These are phyloP conservation scores for Porites lobata DNA, from an alignment of 92 coral and sea anemone species.

Conservation along the genomic window DNA sequence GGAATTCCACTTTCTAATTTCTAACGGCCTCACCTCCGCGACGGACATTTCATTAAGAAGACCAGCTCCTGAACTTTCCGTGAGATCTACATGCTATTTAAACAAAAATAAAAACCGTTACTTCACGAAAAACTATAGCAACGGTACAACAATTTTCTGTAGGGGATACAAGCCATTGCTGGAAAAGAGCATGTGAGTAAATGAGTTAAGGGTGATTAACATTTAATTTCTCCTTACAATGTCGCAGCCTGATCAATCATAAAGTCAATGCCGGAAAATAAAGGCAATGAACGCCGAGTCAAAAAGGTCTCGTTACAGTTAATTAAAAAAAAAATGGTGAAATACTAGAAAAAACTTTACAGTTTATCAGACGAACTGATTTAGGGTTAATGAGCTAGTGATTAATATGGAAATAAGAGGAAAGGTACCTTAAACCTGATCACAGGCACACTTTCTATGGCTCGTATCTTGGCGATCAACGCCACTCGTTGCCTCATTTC, in stretches of 20 bases:
- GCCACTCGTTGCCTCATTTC: constrained; percentile 98
- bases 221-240: too few species aligned
- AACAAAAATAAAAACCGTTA: not conserved
- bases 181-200: too few species aligned
- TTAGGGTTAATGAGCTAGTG: not conserved
- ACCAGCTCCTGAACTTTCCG: constrained; percentile 98
- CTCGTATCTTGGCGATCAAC: constrained; percentile 96
- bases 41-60: constrained; percentile 96
- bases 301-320: too few species aligned
- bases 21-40: constrained; percentile 81
- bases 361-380: not conserved
- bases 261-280: too few species aligned
- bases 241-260: too few species aligned
- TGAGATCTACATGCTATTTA: constrained; percentile 91
- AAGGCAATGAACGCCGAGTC: too few species aligned
- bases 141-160: not conserved
- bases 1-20: not conserved
- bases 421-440: constrained; percentile 90
- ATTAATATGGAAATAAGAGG: not conserved
- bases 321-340: too few species aligned
- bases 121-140: not conserved
- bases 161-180: not conserved
- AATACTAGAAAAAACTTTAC: too few species aligned
- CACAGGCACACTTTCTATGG: constrained; percentile 99
- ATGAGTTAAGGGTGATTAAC: too few species aligned